Base-by-base conservation (phyloP, 2,888 invertebrate species). In the Ectemnius cavifrons region DNA sequence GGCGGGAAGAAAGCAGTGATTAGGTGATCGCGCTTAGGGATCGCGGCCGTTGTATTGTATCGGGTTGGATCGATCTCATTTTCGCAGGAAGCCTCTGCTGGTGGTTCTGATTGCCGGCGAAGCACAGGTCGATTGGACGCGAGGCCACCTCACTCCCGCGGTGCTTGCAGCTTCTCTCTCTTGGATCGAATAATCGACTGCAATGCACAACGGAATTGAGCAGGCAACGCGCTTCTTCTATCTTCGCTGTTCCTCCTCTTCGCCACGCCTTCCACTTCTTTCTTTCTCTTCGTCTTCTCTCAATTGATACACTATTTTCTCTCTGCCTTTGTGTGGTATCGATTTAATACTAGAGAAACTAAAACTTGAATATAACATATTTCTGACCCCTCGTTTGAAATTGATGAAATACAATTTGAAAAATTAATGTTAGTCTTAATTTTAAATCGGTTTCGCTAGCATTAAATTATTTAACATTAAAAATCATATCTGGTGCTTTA, bases 181-280 rank as follows among this genome's bases (percentile, higher is more conserved):
- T 79, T 83, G 91, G 91, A 91, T 90, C 91, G 91, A 93, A 86
- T 92, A 93, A 88, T 92, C 95, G 95, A 96, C 96, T 97, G 96
- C 97, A 97, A 96, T 97, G 96, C 97, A 96, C 97, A 96, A 96
- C 96, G 97, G 97, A 96, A 97, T 97, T 97, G 97, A 96, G 93
- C 94, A 92, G 93, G 94, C 92, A 93, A 93, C 92, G 92, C 93
- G 93, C 37, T 37, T 91, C 89, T 60, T 68, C 64, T 49, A 71
- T 57, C 67, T 46, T 67, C 69, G 27, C 49, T 63, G 23, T 52
- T 45, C 52, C 56, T 37, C 56, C 45, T 37, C 57, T 23, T 23
- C 60, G 20, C 68, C 46, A 16, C 14, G 49, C 16, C 14, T 46
- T 18, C 11, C 8, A 23, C 49, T 61, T 20, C n/a, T n/a, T 68